These are phyloP conservation scores for Parelbella ahira DNA, from an alignment of 2,888 invertebrate genomes.

Conservation along the genomic window DNA sequence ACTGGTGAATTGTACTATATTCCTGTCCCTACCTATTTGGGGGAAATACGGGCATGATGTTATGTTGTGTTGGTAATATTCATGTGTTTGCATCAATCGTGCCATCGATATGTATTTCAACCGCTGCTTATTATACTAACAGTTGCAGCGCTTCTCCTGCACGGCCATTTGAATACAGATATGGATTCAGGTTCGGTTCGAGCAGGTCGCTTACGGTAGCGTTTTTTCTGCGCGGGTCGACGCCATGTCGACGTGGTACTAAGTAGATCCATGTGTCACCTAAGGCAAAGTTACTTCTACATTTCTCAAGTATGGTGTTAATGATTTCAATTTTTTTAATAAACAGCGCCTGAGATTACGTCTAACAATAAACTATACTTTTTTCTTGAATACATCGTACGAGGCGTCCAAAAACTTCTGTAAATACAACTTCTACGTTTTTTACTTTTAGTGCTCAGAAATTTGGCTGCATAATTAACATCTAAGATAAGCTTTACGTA, in stretches of 20 bases:
- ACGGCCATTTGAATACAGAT: constrained; percentile 20
- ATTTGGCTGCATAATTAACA: constrained; percentile 2
- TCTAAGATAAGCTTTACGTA: constrained; percentile 7
- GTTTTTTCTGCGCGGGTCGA: constrained; percentile 10
- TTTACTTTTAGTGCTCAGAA: constrained; percentile 3
- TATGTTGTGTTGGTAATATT: no score
- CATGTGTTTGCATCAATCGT: no score
- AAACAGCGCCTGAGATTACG: no score
- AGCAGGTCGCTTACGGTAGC: constrained; percentile 17
- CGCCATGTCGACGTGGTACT: constrained; percentile 12
- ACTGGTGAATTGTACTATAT: no score
- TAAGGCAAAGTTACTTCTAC: constrained; percentile 13
- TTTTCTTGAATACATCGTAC: no score
- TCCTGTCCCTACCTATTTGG: no score
- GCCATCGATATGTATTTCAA: constrained; percentile 2
- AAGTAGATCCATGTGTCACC: constrained; percentile 16
- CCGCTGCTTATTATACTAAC: constrained; percentile 7
- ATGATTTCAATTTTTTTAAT: no score
- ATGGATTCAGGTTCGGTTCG: constrained; percentile 18
- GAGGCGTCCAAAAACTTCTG: no score
- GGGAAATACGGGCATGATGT: no score
- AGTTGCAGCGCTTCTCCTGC: constrained; percentile 1
- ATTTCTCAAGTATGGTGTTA: constrained; percentile 1
- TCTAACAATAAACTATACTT: no score
- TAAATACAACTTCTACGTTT: not conserved